Evolutionary conservation across 2,797 vertebrate genomes (phyloP).

Genomic region (Carcharodon carcharias): DNA sequence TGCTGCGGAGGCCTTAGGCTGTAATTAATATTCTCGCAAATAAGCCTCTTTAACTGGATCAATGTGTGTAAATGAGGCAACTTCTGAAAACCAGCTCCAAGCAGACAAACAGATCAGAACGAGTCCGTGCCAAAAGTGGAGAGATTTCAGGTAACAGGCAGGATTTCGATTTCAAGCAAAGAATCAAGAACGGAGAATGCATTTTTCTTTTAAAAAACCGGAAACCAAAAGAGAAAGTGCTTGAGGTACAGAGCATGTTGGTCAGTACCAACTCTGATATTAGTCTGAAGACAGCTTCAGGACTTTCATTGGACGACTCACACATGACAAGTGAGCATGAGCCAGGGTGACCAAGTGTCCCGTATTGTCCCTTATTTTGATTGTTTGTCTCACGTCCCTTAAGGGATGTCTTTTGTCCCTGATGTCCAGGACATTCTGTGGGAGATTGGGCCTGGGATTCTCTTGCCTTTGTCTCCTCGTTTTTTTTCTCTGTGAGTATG

Average conservation of each 20-base stretch:
- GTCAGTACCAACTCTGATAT: neutral
- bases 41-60: neutral
- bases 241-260: neutral
- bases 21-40: constrained; percentile 1
- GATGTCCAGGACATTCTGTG: no score
- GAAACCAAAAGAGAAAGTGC: neutral
- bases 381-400: no score
- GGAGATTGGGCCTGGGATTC: no score
- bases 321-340: neutral
- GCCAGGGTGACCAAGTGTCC: no score
- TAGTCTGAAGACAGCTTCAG: neutral
- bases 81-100: neutral
- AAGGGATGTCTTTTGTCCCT: no score
- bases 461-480: no score
- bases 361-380: no score
- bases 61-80: neutral
- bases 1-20: neutral
- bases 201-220: neutral
- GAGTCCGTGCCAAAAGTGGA: neutral
- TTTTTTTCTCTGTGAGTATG: no score
- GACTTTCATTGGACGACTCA: neutral
- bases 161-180: neutral
- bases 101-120: neutral
- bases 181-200: neutral
- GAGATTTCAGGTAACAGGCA: neutral